These are phyloP conservation scores for Brachionus koreanus DNA, from an alignment of 1,140 invertebrate genomes.

Conservation along the genomic window DNA sequence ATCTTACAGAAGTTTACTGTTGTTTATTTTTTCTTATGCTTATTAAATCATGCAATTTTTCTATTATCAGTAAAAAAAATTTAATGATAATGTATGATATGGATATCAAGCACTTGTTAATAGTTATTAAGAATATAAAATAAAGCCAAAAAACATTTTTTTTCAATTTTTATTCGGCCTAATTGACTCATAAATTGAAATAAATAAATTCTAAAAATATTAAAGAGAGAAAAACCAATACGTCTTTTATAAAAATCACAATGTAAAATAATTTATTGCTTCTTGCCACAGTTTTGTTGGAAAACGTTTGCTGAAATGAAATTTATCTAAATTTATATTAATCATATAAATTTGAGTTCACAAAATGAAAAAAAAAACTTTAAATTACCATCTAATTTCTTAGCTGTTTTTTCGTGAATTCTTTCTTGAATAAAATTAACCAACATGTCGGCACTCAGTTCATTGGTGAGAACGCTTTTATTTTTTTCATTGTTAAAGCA, in stretches of 20 bases:
- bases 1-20: too few relatives aligned
- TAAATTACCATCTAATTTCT: not conserved
- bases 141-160: not conserved
- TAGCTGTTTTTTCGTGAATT: not conserved
- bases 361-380: not conserved
- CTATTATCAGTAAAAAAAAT: too few relatives aligned
- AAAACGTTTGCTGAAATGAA: slow-evolving; percentile 45
- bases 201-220: not conserved
- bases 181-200: not conserved
- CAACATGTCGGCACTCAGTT: slow-evolving; percentile 67
- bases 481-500: slow-evolving; percentile 70
- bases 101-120: too few relatives aligned
- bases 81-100: too few relatives aligned
- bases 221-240: not conserved
- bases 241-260: not conserved
- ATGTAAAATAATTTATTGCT: slow-evolving; percentile 45
- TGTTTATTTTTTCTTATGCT: too few relatives aligned
- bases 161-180: not conserved
- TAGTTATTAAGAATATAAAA: too few relatives aligned
- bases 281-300: slow-evolving; percentile 45
- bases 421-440: slow-evolving; percentile 55
- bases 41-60: too few relatives aligned
- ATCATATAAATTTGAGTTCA: too few relatives aligned
- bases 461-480: slow-evolving; percentile 69
- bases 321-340: slow-evolving; percentile 41